A percentile compares a stretch with the other conserved stretches of the same genome.
phyloP scores from a whole-genome alignment of 2,888 invertebrate species.

The Athripsodes cinereus region DNA sequence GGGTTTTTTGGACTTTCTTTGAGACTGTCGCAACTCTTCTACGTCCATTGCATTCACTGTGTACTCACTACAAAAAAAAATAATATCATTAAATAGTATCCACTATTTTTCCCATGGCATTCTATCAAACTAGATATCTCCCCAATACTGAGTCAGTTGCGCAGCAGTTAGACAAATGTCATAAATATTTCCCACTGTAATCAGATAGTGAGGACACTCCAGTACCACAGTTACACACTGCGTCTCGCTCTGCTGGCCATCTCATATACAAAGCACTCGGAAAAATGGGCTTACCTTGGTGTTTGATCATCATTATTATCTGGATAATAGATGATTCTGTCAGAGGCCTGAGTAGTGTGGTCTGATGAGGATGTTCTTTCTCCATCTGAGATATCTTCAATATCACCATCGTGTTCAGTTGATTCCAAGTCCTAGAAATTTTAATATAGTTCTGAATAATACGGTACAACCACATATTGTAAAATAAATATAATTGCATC shows the following conservation, averaged over 20 bases:
- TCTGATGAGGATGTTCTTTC: constrained; percentile 72
- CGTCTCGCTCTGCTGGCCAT: no score
- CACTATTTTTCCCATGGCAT: not conserved
- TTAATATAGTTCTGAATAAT: constrained; percentile 19
- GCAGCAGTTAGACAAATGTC: no score
- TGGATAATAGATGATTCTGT: constrained; percentile 65
- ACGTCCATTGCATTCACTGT: constrained; percentile 86
- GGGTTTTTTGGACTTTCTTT: constrained; percentile 58
- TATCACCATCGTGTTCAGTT: constrained; percentile 80
- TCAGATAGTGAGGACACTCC: no score
- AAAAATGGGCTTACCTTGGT: constrained; percentile 38
- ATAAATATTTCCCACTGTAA: no score
- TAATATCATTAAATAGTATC: not conserved
- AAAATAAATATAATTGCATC: constrained; percentile 9
- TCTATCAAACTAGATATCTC: no score
- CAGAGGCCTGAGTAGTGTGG: constrained; percentile 41
- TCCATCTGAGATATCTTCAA: constrained; percentile 81
- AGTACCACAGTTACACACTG: no score
- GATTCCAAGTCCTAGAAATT: constrained; percentile 55
- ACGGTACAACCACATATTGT: constrained; percentile 10
- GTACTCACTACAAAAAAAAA: constrained; percentile 58
- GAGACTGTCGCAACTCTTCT: constrained; percentile 72
- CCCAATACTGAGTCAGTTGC: no score
- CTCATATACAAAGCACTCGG: not conserved
- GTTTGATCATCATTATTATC: constrained; percentile 56